Conservation (phyloP, 1,140 invertebrate genomes). For the Stenopsyche tienmushanensis region DNA sequence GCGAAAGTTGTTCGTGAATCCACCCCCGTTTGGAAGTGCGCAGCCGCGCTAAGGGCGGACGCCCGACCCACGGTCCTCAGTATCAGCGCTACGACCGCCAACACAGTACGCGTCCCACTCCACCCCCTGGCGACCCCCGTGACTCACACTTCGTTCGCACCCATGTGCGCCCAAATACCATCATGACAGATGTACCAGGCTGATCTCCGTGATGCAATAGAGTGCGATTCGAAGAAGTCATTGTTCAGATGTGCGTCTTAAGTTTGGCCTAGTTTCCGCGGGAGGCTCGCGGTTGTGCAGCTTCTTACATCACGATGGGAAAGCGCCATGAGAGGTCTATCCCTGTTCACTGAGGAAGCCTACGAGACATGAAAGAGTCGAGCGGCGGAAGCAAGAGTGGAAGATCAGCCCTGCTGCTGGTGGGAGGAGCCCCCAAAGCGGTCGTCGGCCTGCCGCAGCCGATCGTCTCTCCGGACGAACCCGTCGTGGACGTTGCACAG, state of each 20-base stretch:
- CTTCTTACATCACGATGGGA: not conserved
- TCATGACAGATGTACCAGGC: not conserved
- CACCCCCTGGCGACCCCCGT: not conserved
- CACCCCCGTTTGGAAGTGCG: not conserved
- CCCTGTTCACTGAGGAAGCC: not conserved
- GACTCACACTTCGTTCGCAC: too few species aligned
- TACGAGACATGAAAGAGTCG: slow-evolving; percentile 31
- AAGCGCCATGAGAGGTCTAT: not conserved
- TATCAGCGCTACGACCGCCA: not conserved
- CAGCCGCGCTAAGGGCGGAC: not conserved
- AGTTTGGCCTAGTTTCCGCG: not conserved
- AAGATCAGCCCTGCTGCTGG: slow-evolving; percentile 46
- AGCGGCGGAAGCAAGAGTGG: not conserved
- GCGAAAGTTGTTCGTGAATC: not conserved
- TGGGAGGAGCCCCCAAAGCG: slow-evolving; percentile 46
- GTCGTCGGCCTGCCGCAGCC: slow-evolving; percentile 52
- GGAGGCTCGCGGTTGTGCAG: not conserved
- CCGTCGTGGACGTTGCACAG: slow-evolving; percentile 53
- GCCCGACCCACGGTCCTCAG: not conserved
- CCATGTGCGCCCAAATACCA: not conserved
- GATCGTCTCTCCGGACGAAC: slow-evolving; percentile 52
- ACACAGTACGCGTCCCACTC: not conserved
- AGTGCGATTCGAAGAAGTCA: not conserved
- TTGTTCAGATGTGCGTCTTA: not conserved
- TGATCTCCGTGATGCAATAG: not conserved